phyloP scores from a whole-genome alignment of 2,888 invertebrate species.

The Aporophyla lueneburgensis region DNA sequence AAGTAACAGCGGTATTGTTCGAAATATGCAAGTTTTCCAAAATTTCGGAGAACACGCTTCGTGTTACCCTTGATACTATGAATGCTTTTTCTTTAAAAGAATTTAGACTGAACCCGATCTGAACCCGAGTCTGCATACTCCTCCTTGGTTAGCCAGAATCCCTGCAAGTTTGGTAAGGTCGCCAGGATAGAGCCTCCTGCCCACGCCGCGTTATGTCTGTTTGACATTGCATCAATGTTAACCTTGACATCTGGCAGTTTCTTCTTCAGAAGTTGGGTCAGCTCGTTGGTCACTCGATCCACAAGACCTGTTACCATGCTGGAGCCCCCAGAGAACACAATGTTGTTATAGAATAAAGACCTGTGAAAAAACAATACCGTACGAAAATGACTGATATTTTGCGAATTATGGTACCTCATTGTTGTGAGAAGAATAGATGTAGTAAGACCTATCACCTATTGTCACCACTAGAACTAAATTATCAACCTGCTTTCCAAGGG shows the following conservation, averaged over 20 bases:
- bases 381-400: neutral
- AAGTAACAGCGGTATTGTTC: neutral
- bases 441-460: neutral
- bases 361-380: conserved; percentile 83
- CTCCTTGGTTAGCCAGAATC: conserved; percentile 98
- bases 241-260: conserved; percentile 92
- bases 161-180: conserved; percentile 97
- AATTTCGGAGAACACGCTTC: conserved; percentile 65
- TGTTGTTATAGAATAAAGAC: conserved; percentile 96
- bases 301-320: conserved; percentile 97
- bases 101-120: conserved; percentile 97
- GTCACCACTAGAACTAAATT: neutral
- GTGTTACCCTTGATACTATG: neutral
- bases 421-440: neutral
- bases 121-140: conserved; percentile 98
- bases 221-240: conserved; percentile 94
- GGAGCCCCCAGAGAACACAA: conserved; percentile 96
- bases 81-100: conserved; percentile 92
- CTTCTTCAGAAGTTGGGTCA: conserved; percentile 88
- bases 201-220: conserved; percentile 98
- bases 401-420: neutral
- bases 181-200: conserved; percentile 98
- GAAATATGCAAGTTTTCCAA: neutral
- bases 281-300: conserved; percentile 97
- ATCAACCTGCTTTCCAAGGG: neutral